Conservation (phyloP, 2,113 vertebrate species). For the Rhodinocichla rosea region DNA sequence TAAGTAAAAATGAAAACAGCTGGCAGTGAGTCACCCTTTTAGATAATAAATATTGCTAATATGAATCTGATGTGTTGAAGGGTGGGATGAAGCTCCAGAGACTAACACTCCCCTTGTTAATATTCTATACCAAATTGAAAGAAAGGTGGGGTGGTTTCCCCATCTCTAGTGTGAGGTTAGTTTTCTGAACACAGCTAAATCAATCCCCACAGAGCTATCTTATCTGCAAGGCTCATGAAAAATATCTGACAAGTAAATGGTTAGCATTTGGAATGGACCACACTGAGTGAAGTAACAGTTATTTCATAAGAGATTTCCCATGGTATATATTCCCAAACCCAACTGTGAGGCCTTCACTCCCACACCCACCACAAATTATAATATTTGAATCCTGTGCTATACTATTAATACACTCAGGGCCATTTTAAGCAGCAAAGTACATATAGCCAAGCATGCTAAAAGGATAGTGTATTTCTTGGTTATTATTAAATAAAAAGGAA, state of each 20-base stretch:
- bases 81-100: constrained; percentile 36
- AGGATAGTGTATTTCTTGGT: neutral
- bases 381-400: neutral
- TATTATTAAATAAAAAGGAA: neutral
- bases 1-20: constrained; percentile 53
- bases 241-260: constrained; percentile 27
- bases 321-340: constrained; percentile 17
- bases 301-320: constrained; percentile 41
- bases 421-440: neutral
- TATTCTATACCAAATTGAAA: constrained; percentile 16
- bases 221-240: constrained; percentile 36
- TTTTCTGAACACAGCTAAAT: neutral
- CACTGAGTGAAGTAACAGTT: constrained; percentile 16
- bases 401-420: neutral
- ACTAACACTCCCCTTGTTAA: neutral
- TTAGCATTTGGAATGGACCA: constrained; percentile 43
- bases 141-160: neutral
- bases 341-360: neutral
- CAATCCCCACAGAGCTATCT: constrained; percentile 8
- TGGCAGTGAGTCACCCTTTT: constrained; percentile 37
- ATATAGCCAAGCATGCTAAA: neutral
- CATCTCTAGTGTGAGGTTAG: neutral
- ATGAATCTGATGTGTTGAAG: constrained; percentile 37
- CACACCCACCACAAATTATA: neutral
- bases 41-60: constrained; percentile 40